Evolutionary conservation across 2,113 vertebrate genomes (phyloP), one percentile per base, ranked within the genome.

Genomic region (Polypterus senegalus): DNA sequence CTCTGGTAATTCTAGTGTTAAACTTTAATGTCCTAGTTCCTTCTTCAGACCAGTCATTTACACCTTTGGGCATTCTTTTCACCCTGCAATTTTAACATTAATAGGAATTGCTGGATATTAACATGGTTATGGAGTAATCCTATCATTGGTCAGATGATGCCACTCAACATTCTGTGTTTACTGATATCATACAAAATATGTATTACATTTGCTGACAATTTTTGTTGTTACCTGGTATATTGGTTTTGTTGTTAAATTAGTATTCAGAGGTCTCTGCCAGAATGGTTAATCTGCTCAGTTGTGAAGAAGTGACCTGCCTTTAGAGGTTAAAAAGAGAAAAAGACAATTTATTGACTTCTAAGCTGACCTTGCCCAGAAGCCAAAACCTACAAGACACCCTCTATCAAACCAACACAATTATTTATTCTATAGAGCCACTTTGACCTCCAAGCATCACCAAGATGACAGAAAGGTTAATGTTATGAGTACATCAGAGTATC

Each of bases 321-420:
- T 48, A 47, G 44, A 56, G 53, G 60, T 51, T 57, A 49, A 47
- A 57, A 66, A 46, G 53, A 61, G 59, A 47, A 57, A 61, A 52
- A 61, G 59, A 46, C 27, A 27, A 6, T 46, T 58, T 64, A 64
- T 59, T 64, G 49, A 59, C 63, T 64, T n/a, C 44, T 7, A 43
- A 45, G 43, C 9, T 58, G 56, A 58, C 56, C 56, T 58, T 45
- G 46, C 56, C 44, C 56, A 58, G 43, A 43, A 44, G 43, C 11
- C 7, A 58, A 58, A 58, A 58, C 56, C 4, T 58, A 6, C 46
- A 45, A 5, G 56, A 44, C n/a, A 5, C 43, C 6, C 9, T 8
- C 5, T 58, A 58, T 58, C 27, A 45, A 7, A 58, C n/a, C 9
- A 58, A 9, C 56, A 58, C 5, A 58, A 55, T 10, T 5, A 55